Base-by-base conservation (phyloP, 1,140 invertebrate species). In the Caerostris extrusa region DNA sequence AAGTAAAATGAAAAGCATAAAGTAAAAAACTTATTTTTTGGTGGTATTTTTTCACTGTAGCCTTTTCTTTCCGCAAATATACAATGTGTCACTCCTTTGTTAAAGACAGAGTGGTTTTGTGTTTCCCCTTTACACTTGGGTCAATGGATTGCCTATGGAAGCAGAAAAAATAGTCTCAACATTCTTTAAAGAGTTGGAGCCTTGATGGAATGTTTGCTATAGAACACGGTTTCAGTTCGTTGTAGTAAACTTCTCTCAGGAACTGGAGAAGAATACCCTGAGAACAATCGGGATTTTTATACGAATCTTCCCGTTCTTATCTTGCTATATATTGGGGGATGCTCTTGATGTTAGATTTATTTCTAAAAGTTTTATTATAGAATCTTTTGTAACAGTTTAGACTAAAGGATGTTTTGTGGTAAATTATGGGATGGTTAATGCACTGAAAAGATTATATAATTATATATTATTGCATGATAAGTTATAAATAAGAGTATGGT, bases 51-150 rank as follows among this genome's bases (percentile, higher is more conserved):
- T 60, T 34, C 58, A 19, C 58, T n/a, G 10, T 19, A 56, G n/a
- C 60, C n/a, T 56, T 71, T 93, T 87, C 71, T 67, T 71, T 87
- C 50, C 7, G 82, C 56, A 53, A 85, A 67, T 55, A 93, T 60
- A 92, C 85, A 92, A 92, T 92, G 90, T 92, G 90, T 92, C 90
- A 92, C 77, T 85, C 90, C 85, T 89, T 92, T 92, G 90, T 92
- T 92, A 92, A 85, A 89, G 90, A 92, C 90, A 55, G 81, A 92
- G 90, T 85, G 81, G 77, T 58, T 57, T 67, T 81, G 71, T 91
- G 69, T 34, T 56, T 60, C 90, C n/a, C 19, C 58, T 50, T 81
- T 8, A 19, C 69, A 69, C 87, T 53, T 53, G 10, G 57, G 87
- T 89, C 50, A 64, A 89, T 64, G 60, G 50, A 89, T 10, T 34